Percentiles rank a stretch among this genome's conserved stretches.
These are phyloP conservation scores for Apis laboriosa DNA, from an alignment of 1,140 invertebrate species.

Conservation along the genomic window DNA sequence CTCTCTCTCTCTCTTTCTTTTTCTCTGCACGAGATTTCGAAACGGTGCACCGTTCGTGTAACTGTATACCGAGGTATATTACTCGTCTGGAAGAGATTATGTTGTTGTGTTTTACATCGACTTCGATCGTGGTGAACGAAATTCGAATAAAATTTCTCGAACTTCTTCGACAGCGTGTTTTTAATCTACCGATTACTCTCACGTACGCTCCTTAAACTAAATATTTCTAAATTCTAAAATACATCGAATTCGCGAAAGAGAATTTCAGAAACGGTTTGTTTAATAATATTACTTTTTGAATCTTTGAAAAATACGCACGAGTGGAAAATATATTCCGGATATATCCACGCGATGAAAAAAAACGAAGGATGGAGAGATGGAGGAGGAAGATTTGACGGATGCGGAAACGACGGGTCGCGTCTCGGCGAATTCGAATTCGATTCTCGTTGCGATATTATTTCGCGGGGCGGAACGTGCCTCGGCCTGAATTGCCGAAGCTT, in stretches of 20 bases:
- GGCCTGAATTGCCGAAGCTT: conserved; percentile 62
- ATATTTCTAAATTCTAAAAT: no score
- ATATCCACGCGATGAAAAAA: no score
- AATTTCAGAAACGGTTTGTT: no score
- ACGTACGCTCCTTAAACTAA: no score
- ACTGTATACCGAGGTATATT: conserved; percentile 23
- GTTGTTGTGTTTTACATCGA: not conserved
- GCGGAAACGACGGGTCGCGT: not conserved
- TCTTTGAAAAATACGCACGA: no score
- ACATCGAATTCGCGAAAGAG: no score
- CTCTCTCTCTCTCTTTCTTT: not conserved
- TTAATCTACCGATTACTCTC: no score
- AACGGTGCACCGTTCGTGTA: conserved; percentile 15
- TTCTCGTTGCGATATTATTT: conserved; percentile 55
- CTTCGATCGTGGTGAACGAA: not conserved
- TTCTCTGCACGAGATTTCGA: not conserved
- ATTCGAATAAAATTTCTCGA: not conserved
- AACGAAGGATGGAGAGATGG: not conserved
- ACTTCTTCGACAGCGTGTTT: no score
- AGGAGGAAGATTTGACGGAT: not conserved
- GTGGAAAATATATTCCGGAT: no score
- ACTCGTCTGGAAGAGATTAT: not conserved
- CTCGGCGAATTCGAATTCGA: conserved; percentile 9
- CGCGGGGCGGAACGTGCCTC: conserved; percentile 66
- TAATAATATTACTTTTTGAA: no score